Percentiles rank a stretch among this genome's conserved stretches.
These are phyloP conservation scores for Microcebus murinus DNA, from an alignment of 2,113 vertebrate species.

Conservation along the genomic window DNA sequence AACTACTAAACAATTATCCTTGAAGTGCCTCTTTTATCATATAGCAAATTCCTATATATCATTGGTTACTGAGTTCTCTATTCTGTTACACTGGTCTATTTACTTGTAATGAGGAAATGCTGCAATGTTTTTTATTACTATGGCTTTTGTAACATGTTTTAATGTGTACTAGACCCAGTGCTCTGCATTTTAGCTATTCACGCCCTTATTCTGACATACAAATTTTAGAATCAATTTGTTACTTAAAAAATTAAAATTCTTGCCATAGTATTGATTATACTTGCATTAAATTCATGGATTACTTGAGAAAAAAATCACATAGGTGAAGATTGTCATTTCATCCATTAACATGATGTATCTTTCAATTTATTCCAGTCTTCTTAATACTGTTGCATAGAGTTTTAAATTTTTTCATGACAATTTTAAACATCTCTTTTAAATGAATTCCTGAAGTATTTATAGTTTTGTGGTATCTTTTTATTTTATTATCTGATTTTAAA, in stretches of 20 bases:
- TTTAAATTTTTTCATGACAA: background rate
- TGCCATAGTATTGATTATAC: background rate
- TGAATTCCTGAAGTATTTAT: background rate
- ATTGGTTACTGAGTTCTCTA: background rate
- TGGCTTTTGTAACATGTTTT: background rate
- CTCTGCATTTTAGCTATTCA: background rate
- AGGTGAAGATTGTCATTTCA: background rate
- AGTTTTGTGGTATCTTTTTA: background rate
- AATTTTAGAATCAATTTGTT: conserved; percentile 8
- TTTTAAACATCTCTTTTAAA: background rate
- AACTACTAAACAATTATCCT: background rate
- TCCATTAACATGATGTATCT: background rate
- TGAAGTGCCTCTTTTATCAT: background rate
- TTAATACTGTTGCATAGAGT: background rate
- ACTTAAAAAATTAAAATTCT: background rate
- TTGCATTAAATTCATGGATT: background rate
- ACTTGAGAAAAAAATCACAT: background rate
- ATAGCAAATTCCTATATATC: background rate
- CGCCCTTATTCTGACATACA: background rate
- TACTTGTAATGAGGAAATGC: background rate
- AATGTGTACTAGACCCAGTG: background rate
- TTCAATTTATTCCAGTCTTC: background rate
- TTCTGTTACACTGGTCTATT: background rate
- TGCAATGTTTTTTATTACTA: background rate
- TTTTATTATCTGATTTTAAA: background rate